Percentiles rank a stretch among this genome's conserved stretches.
These are phyloP conservation scores for Trichoplax adhaerens DNA, from an alignment of 37 sponge, comb jelly and placozoan species.

Conservation along the genomic window DNA sequence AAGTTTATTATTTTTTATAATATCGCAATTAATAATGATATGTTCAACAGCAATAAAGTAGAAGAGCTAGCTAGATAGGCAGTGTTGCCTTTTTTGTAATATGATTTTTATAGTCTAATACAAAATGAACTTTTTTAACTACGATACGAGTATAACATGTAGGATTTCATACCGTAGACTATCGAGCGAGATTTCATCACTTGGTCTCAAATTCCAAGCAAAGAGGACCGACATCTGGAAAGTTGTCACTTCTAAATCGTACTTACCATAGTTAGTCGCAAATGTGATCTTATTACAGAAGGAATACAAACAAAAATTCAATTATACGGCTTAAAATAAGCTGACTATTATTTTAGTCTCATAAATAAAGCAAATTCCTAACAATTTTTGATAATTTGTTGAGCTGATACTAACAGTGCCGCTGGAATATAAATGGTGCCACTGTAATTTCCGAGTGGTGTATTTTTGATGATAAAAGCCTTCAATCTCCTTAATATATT, in stretches of 20 bases:
- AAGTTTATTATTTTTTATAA: too few species aligned
- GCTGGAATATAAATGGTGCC: constrained; percentile 89
- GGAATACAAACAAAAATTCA: not conserved
- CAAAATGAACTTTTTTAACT: too few species aligned
- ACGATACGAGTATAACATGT: too few species aligned
- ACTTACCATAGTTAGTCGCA: constrained; percentile 52
- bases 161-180: constrained; percentile 34
- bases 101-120: too few species aligned
- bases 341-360: not conserved
- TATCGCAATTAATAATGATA: too few species aligned
- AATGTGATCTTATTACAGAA: constrained; percentile 42
- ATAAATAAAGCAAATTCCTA: not conserved
- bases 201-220: constrained; percentile 74
- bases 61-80: too few species aligned
- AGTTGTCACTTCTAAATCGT: constrained; percentile 80
- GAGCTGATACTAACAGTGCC: constrained; percentile 46
- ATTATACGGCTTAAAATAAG: not conserved
- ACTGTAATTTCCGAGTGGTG: constrained; percentile 60
- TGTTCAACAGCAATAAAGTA: too few species aligned
- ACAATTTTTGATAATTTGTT: not conserved
- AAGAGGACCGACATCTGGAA: constrained; percentile 88
- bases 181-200: constrained; percentile 62
- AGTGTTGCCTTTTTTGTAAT: too few species aligned
- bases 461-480: constrained; percentile 66
- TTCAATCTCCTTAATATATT: constrained; percentile 71